Evolutionary conservation across 92 coral and sea anemone genomes (phyloP).

Genomic region (Metridium senile): DNA sequence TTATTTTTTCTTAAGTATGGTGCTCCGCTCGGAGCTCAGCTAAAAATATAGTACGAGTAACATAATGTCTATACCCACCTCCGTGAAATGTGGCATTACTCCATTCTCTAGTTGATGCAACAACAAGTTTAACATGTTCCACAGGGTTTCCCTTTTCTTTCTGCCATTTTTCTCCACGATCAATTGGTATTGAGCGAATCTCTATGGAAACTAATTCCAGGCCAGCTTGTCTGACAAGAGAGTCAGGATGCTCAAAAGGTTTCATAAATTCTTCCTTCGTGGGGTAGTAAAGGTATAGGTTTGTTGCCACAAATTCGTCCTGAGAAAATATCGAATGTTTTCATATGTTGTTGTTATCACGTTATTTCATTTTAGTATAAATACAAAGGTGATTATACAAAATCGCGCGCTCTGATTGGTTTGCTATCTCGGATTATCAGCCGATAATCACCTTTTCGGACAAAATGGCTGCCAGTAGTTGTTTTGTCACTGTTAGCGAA

Average conservation of each 20-base stretch:
- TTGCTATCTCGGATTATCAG: no score
- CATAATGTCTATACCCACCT: slow-evolving; percentile 23
- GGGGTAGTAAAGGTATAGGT: slow-evolving; percentile 7
- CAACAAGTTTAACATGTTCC: slow-evolving; percentile 18
- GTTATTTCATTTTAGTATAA: no score
- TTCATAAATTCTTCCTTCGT: slow-evolving; percentile 27
- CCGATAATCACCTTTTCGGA: no score
- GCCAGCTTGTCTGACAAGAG: slow-evolving; percentile 40
- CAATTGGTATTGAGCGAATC: slow-evolving; percentile 14
- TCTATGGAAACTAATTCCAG: slow-evolving; percentile 46
- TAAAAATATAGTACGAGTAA: background rate
- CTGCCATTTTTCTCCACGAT: slow-evolving; percentile 23
- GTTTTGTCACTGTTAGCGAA: no score
- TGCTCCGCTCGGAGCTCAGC: background rate
- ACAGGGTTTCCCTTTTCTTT: slow-evolving; percentile 35
- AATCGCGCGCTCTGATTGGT: no score
- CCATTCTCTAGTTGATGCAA: slow-evolving; percentile 18
- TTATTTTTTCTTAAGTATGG: no score
- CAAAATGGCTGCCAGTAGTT: no score
- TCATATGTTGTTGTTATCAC: no score
- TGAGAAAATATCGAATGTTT: slow-evolving; percentile 18
- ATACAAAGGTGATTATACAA: no score
- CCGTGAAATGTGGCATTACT: slow-evolving; percentile 27
- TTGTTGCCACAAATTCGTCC: slow-evolving; percentile 43
- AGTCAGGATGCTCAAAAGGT: slow-evolving; percentile 32